A percentile compares a stretch with the other conserved stretches of the same genome.
Conservation (phyloP, 2,888 invertebrate species). For the Frankliniella intonsa region DNA sequence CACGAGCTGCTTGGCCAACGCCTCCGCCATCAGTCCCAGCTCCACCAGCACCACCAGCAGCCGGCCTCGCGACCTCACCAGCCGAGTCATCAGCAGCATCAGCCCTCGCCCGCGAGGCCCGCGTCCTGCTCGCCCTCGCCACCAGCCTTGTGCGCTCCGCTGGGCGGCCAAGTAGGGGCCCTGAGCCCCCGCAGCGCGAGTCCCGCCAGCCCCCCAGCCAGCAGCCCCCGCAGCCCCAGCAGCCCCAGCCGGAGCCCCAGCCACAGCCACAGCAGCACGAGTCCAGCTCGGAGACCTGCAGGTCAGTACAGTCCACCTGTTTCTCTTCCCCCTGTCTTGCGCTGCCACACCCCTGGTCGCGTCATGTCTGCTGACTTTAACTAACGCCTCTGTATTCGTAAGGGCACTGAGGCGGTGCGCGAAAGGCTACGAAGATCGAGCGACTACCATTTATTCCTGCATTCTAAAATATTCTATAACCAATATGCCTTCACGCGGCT, state of each 20-base stretch:
- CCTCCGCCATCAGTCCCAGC: conserved; percentile 53
- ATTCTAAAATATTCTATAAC: too few species aligned
- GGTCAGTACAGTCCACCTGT: neutral
- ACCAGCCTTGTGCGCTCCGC: conserved; percentile 38
- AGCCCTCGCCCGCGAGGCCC: conserved; percentile 32
- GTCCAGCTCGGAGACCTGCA: neutral
- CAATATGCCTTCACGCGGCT: too few species aligned
- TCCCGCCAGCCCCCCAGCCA: conserved; percentile 37
- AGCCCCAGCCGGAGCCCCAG: conserved; percentile 21
- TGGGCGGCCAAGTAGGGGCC: conserved; percentile 39
- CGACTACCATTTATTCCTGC: too few species aligned
- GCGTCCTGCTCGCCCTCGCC: conserved; percentile 35
- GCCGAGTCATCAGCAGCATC: conserved; percentile 40
- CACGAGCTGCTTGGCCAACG: conserved; percentile 53
- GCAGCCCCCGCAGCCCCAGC: conserved; percentile 20
- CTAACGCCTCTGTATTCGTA: too few species aligned
- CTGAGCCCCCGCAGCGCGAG: conserved; percentile 38
- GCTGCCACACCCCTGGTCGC: too few species aligned
- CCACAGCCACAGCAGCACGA: conserved; percentile 22
- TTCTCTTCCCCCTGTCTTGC: too few species aligned
- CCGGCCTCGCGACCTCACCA: conserved; percentile 43
- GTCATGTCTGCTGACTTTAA: too few species aligned
- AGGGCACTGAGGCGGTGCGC: too few species aligned
- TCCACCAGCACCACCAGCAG: conserved; percentile 45
- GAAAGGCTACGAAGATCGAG: too few species aligned